Conservation (phyloP, 2,797 vertebrate genomes). For the Allobates femoralis region DNA sequence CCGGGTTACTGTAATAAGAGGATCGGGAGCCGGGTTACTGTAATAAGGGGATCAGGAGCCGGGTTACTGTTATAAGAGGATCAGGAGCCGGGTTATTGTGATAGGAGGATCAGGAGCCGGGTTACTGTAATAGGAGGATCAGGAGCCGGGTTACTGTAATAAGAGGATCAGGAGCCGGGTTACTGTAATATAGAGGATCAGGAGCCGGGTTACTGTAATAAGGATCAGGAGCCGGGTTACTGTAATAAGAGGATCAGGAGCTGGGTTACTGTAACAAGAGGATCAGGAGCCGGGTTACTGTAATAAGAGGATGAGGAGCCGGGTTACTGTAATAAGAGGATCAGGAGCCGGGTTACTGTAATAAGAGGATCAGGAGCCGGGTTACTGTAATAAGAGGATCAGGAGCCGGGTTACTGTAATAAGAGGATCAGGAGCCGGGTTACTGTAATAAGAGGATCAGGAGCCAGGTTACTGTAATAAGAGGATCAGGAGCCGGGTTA, state of each 20-base stretch:
- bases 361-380: conserved; percentile 10
- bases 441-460: conserved; percentile 5
- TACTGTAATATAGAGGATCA: background rate
- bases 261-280: background rate
- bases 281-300: too few relatives aligned
- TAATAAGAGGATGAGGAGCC: background rate
- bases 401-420: too few relatives aligned
- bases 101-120: background rate
- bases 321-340: background rate
- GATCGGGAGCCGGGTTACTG: background rate
- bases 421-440: conserved; percentile 7
- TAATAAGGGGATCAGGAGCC: background rate
- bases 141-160: background rate
- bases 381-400: background rate
- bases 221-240: too few relatives aligned
- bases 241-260: background rate
- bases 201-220: too few relatives aligned
- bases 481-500: background rate
- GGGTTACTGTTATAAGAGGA: background rate
- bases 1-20: background rate
- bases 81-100: too few relatives aligned
- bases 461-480: too few relatives aligned
- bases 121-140: background rate
- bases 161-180: background rate
- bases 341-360: too few relatives aligned